A percentile compares a stretch with the other conserved stretches of the same genome.
phyloP scores from a whole-genome alignment of 2,113 vertebrate species.

The Azemiops feae region DNA sequence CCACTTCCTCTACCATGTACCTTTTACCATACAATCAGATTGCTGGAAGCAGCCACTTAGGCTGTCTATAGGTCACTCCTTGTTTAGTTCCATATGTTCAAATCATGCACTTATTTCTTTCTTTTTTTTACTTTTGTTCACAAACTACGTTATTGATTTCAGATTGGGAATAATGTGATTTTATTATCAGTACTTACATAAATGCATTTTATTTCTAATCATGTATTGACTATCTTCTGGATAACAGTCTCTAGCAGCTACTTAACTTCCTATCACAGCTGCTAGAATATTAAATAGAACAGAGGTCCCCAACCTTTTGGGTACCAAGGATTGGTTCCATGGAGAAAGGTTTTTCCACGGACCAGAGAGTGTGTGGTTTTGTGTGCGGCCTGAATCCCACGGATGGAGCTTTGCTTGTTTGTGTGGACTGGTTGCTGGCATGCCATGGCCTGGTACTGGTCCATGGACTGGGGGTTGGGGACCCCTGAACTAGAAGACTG shows the following conservation, averaged over 20 bases:
- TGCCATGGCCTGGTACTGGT: no score
- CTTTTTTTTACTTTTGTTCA: neutral
- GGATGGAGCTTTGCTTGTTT: no score
- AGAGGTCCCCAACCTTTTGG: no score
- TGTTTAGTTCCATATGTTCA: neutral
- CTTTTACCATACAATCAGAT: no score
- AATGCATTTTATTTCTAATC: neutral
- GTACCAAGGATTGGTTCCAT: no score
- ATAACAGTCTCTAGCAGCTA: neutral
- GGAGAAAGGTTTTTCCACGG: no score
- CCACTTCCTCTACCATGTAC: neutral
- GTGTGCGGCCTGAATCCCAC: no score
- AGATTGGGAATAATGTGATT: neutral
- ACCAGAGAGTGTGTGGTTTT: no score
- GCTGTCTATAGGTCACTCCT: no score
- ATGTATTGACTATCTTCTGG: neutral
- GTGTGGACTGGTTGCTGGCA: no score
- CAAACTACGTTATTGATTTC: neutral
- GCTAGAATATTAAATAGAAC: neutral
- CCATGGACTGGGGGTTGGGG: no score
- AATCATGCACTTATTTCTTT: neutral
- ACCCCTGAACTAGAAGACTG: neutral
- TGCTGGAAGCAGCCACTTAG: no score
- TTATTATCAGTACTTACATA: neutral
- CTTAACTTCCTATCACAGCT: neutral